phyloP scores from a whole-genome alignment of 2,797 vertebrate species.

The Chaenodraco wilsoni region DNA sequence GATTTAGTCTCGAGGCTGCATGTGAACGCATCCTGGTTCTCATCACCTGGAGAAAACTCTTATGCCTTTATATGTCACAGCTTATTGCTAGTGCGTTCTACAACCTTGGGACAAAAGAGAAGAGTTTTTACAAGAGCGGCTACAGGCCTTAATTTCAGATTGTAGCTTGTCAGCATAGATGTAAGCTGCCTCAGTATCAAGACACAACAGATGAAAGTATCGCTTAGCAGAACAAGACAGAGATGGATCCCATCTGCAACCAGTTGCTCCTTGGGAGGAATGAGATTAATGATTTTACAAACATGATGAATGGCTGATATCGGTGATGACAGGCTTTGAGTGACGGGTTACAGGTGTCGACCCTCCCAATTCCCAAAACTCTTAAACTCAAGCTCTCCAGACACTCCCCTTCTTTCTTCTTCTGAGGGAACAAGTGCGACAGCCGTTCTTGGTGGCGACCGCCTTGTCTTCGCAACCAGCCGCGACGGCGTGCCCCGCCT shows the following conservation, averaged over 20 bases:
- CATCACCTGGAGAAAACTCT: slow-evolving; percentile 63
- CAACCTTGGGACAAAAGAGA: slow-evolving; percentile 38
- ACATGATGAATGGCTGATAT: slow-evolving; percentile 84
- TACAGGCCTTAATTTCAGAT: slow-evolving; percentile 59
- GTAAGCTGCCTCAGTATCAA: slow-evolving; percentile 31
- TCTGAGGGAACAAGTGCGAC: slow-evolving; percentile 66
- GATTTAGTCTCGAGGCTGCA: slow-evolving; percentile 63
- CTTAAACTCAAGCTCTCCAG: slow-evolving; percentile 43
- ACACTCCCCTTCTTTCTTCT: slow-evolving; percentile 45
- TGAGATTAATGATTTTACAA: slow-evolving; percentile 83
- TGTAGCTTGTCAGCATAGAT: slow-evolving; percentile 51
- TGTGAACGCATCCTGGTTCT: slow-evolving; percentile 64
- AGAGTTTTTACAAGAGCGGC: slow-evolving; percentile 22
- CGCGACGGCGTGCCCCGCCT: slow-evolving; percentile 45
- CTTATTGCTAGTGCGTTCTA: slow-evolving; percentile 39
- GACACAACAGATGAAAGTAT: slow-evolving; percentile 58
- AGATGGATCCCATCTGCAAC: slow-evolving; percentile 67
- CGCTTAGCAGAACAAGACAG: slow-evolving; percentile 46
- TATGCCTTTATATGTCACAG: slow-evolving; percentile 59
- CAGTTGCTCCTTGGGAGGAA: slow-evolving; percentile 74
- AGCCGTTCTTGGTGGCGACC: slow-evolving; percentile 63
- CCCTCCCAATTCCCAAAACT: slow-evolving; percentile 59
- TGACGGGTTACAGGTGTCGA: slow-evolving; percentile 85
- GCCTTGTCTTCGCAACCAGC: slow-evolving; percentile 65
- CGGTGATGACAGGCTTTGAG: slow-evolving; percentile 81